Base-by-base conservation (phyloP, 2,888 invertebrate genomes). In the Vannuccia rotundouncinata region DNA sequence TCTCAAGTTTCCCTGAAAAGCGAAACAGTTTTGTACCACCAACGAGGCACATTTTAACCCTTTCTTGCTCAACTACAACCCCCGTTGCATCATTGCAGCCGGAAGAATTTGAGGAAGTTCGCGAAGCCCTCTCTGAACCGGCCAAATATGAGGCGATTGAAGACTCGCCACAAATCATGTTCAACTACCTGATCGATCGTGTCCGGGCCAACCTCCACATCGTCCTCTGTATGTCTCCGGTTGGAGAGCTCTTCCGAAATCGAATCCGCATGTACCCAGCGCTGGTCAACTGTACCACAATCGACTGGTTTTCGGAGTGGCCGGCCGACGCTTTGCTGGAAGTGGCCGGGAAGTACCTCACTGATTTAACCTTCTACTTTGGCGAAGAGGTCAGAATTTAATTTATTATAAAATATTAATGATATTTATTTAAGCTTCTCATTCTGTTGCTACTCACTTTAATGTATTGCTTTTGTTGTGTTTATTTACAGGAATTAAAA, bases 261-360 rank as follows among this genome's bases (percentile, higher is more conserved):
- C 91, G 93, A 80, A 91, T 95, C 84, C 91, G 94, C 10, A 94
- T 94, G 87, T 95, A 94, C 88, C 95, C 95, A 0, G 92, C 94
- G 0, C 89, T 95, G 80, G 92, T 95, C 73, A 94, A 94, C 89
- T 92, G 92, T 83, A 93, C 94, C 0, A 94, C 94, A 0, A 93
- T 94, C 28, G 93, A 95, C 88, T 95, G 94, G 94, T 94, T 94
- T 89, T 90, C 92, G 85, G 92, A 93, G 84, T 95, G 95, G 95
- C 94, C 95, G 0, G 91, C 91, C 81, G 93, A 93, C 86, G 94
- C 95, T 59, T 89, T 95, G 80, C 89, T 95, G n/a, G 94, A 94
- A 89, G 94, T 95, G 5, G 94, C 94, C 13, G 91, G 92, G 86
- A 92, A 92, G 88, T 94, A 93, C 87, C 90, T 95, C 59, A 89